Percentiles rank a stretch among this genome's conserved stretches.
These are phyloP conservation scores for Phasianus colchicus DNA, from an alignment of 2,113 vertebrate species.

Conservation along the genomic window DNA sequence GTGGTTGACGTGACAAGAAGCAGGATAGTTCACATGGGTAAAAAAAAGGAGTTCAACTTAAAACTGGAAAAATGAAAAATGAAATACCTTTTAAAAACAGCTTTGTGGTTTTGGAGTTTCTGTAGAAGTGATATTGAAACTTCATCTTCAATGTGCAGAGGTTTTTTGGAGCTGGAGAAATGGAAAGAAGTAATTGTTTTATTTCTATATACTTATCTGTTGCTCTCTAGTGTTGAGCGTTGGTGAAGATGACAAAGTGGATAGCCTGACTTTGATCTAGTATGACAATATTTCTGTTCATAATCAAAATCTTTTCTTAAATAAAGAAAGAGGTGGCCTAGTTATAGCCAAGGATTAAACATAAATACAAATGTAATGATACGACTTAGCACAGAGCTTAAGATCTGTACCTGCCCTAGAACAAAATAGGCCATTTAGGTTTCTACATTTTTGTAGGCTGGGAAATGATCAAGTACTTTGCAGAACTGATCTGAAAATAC, in stretches of 20 bases:
- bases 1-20: no score
- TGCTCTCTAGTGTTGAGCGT: background rate
- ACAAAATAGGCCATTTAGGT: background rate
- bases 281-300: background rate
- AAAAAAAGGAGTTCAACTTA: no score
- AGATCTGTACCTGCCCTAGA: background rate
- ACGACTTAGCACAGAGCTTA: background rate
- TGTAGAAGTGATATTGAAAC: background rate
- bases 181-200: background rate
- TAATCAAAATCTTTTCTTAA: background rate
- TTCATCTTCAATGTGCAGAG: background rate
- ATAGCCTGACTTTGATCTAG: background rate
- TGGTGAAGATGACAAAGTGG: background rate
- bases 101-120: no score
- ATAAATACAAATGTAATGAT: background rate
- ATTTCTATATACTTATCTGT: background rate
- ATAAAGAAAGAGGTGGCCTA: background rate
- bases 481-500: background rate
- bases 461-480: background rate
- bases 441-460: background rate
- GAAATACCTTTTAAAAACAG: no score
- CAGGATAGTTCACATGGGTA: no score
- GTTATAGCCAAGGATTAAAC: background rate
- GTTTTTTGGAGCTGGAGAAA: background rate
- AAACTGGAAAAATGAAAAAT: no score